These are phyloP conservation scores for Magallana gigas DNA, from an alignment of 1,140 invertebrate species.

Conservation along the genomic window DNA sequence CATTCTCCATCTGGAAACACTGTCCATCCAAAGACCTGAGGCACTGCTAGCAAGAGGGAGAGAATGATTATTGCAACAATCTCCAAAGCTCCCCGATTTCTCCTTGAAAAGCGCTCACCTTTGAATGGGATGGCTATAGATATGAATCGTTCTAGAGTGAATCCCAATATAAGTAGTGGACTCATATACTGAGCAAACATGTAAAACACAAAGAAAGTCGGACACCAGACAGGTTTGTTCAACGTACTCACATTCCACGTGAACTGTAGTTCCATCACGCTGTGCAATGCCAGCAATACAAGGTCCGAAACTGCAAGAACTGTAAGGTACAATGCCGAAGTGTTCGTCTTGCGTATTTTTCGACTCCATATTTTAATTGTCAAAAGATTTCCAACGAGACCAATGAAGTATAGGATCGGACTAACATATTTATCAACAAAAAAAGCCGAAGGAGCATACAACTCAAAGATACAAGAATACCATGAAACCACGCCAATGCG, in stretches of 20 bases:
- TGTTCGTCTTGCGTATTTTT: slow-evolving; percentile 69
- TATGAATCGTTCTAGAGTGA: slow-evolving; percentile 95
- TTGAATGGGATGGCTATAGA: slow-evolving; percentile 95
- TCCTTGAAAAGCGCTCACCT: slow-evolving; percentile 66
- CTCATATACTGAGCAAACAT: slow-evolving; percentile 73
- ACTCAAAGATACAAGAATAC: slow-evolving; percentile 19
- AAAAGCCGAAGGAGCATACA: slow-evolving; percentile 53
- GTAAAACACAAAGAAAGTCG: slow-evolving; percentile 65
- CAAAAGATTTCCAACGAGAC: slow-evolving; percentile 72
- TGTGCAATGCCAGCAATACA: slow-evolving; percentile 67
- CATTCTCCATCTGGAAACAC: slow-evolving; percentile 39
- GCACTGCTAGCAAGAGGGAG: slow-evolving; percentile 54
- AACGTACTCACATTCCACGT: slow-evolving; percentile 64
- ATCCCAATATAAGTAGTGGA: slow-evolving; percentile 82
- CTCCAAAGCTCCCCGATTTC: slow-evolving; percentile 51
- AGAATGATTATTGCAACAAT: slow-evolving; percentile 54
- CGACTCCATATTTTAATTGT: slow-evolving; percentile 70
- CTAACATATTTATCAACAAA: slow-evolving; percentile 60
- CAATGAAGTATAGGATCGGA: slow-evolving; percentile 71
- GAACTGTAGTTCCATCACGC: slow-evolving; percentile 64
- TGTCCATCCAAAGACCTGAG: slow-evolving; percentile 70
- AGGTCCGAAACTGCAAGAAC: slow-evolving; percentile 71
- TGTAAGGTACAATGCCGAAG: slow-evolving; percentile 73
- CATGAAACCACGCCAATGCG: neutral
- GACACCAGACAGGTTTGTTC: slow-evolving; percentile 60